Base-by-base conservation (phyloP, 2,113 vertebrate genomes). In the Bubo blakistoni region DNA sequence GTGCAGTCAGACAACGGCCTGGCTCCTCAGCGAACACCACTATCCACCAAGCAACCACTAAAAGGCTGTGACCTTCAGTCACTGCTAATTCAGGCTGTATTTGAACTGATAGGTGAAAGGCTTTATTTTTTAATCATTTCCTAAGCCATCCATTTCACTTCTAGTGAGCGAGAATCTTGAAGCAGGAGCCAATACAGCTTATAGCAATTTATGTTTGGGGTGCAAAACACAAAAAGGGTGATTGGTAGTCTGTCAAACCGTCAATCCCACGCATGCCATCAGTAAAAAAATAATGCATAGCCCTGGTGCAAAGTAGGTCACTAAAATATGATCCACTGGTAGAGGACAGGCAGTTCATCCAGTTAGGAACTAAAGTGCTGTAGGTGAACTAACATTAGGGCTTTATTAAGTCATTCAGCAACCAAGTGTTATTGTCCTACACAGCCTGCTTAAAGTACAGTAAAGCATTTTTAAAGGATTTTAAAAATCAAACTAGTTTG, bases 331-430 rank as follows among this genome's bases (percentile, higher is more conserved):
- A 94, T 92, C 66, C 46, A 38, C 71, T 91, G 85, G 86, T n/a
- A 92, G 62, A 73, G 63, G 87, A 94, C 78, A 97, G 89, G 94
- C 89, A 97, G 87, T 82, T 96, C 81, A 96, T 73, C 95, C 96
- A 97, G 97, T 94, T 93, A 95, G 87, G 84, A 89, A 89, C 92
- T 94, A 78, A 81, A 93, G 94, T 85, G 78, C 65, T 95, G 67
- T 94, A 93, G 88, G 89, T 95, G 84, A 97, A 94, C 92, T 84
- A 92, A 96, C 85, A 95, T 83, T 49, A 96, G 86, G 92, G 89
- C 89, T 97, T 97, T 96, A 97, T 96, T 96, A 96, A 97, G 62
- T 83, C 96, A 92, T 95, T 92, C 88, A 96, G 92, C 86, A 95
- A 95, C 91, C 74, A 91, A 92, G 85, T 92, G 93, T 81, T 91